Evolutionary conservation across 1,140 invertebrate species (phyloP), one percentile per base, ranked within the genome.

Genomic region (Dendroctonus valens): DNA sequence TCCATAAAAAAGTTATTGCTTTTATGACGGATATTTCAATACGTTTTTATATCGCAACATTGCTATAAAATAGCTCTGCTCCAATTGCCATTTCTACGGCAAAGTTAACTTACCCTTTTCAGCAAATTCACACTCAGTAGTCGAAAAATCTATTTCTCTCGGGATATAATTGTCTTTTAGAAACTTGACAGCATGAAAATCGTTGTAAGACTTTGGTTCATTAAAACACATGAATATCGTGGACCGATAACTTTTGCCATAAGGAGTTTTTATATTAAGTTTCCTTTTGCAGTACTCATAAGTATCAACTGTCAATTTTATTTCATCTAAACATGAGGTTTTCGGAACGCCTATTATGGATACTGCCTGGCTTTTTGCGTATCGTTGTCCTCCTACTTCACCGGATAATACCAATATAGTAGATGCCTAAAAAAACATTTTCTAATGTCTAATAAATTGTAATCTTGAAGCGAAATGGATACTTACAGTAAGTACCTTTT

Each of bases 391-490:
- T 12, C 69, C 40, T 12, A 70, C 64, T n/a, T 72, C 70, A 9
- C 78, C 78, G 41, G 74, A 79, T 39, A 79, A 57, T 9, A 80
- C 5, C 7, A 79, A 41, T 38, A 74, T 74, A 1, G 64, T 72
- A 69, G 48, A 64, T 44, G 68, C 52, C 40, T 55, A n/a, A 15
- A 54, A 44, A 6, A 70, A 70, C 14, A n/a, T 8, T 44, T 15
- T 5, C 42, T 7, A 5, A 12, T 14, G 1, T 44, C 42, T 44
- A 59, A n/a, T 5, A 8, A 44, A 42, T 5, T 44, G 12, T 41
- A 42, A 42, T 42, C 7, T 58, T 12, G 37, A 40, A 2, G 5
- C 37, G 26, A 26, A 26, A 26, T 26, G 15, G 12, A 46, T 9
- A 54, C 37, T 55, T 51, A 67, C 65, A 9, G 37, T 15, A 14